These are phyloP conservation scores for Temnothorax curvispinosus DNA, from an alignment of 1,140 invertebrate genomes.

Conservation along the genomic window DNA sequence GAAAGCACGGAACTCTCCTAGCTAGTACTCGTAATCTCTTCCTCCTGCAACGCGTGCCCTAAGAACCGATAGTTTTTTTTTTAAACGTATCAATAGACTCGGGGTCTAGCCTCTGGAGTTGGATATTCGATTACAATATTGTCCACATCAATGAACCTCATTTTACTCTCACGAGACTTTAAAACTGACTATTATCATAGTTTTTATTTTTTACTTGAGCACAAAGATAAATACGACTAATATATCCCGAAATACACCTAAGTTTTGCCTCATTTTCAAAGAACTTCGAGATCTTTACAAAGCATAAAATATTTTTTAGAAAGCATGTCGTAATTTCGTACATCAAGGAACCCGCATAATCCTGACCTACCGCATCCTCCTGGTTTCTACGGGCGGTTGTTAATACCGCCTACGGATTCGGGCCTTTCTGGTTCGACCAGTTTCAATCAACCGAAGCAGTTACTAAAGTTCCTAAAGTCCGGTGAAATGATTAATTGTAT, in stretches of 20 bases:
- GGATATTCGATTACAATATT: background rate
- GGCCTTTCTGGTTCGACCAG: conserved; percentile 60
- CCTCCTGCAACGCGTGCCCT: conserved; percentile 43
- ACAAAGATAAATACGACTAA: background rate
- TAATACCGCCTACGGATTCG: conserved; percentile 51
- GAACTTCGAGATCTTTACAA: background rate
- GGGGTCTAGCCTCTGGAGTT: background rate
- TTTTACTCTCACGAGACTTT: background rate
- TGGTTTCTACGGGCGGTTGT: conserved; percentile 55
- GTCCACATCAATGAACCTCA: background rate
- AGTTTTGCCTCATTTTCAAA: background rate
- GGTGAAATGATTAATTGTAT: conserved; percentile 30
- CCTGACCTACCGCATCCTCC: conserved; percentile 66
- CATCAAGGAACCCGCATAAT: conserved; percentile 50
- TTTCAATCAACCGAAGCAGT: conserved; percentile 51
- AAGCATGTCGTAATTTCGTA: conserved; percentile 49
- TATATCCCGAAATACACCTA: background rate
- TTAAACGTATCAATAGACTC: background rate
- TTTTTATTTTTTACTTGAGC: background rate
- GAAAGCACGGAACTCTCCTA: conserved; percentile 64
- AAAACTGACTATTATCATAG: background rate
- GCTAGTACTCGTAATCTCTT: conserved; percentile 65
- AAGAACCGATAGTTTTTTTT: conserved; percentile 34
- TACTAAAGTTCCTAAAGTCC: conserved; percentile 25
- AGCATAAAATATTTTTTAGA: background rate